Evolutionary conservation across 2,888 invertebrate species (phyloP).

Genomic region (Agrilus cyanescens): DNA sequence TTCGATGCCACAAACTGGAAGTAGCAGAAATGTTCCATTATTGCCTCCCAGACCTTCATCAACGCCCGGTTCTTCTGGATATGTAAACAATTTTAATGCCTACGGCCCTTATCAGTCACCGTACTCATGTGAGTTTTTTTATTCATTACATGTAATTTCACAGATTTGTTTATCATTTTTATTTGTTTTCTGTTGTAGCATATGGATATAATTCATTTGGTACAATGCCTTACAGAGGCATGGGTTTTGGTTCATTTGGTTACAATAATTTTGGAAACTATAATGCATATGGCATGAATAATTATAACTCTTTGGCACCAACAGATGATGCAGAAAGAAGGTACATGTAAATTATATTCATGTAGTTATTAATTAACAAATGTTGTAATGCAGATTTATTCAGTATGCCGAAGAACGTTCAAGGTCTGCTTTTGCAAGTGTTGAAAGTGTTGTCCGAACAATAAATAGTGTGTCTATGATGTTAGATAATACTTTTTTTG

Average conservation of each 20-base stretch:
- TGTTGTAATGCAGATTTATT: conserved; percentile 50
- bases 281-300: conserved; percentile 35
- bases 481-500: conserved; percentile 93
- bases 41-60: conserved; percentile 31
- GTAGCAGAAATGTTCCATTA: conserved; percentile 24
- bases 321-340: conserved; percentile 51
- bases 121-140: conserved; percentile 16
- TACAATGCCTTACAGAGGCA: neutral
- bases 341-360: conserved; percentile 25
- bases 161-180: neutral
- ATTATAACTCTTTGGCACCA: conserved; percentile 19
- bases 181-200: conserved; percentile 7
- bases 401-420: conserved; percentile 86
- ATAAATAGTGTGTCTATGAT: conserved; percentile 92
- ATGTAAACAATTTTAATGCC: conserved; percentile 8
- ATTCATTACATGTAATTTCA: neutral
- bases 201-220: conserved; percentile 11
- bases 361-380: conserved; percentile 3
- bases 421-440: conserved; percentile 85
- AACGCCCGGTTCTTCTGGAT: conserved; percentile 5
- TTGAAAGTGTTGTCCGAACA: conserved; percentile 79
- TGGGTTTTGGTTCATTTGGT: conserved; percentile 12
- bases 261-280: conserved; percentile 24
- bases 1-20: conserved; percentile 13
- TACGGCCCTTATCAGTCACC: conserved; percentile 16